These are phyloP conservation scores for Leptatherina wallacei DNA, from an alignment of 2,797 vertebrate genomes.

Conservation along the genomic window DNA sequence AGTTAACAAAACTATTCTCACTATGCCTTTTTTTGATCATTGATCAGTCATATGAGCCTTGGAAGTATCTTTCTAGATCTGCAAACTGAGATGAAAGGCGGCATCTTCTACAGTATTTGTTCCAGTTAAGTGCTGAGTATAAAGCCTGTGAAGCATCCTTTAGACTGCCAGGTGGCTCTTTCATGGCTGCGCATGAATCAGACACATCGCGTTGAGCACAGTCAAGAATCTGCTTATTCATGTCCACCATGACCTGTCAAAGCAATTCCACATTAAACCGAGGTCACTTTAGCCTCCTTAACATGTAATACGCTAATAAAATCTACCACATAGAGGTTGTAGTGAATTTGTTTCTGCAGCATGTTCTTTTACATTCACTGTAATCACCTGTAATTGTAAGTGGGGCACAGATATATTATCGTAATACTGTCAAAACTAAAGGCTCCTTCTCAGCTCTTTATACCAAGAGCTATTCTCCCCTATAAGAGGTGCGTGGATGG, in stretches of 20 bases:
- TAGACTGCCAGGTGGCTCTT: background rate
- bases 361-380: background rate
- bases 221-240: slow-evolving; percentile 23
- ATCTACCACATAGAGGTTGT: slow-evolving; percentile 1
- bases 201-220: slow-evolving; percentile 6
- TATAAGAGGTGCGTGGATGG: background rate
- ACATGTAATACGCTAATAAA: slow-evolving; percentile 16
- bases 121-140: background rate
- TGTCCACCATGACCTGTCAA: slow-evolving; percentile 27
- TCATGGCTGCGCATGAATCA: slow-evolving; percentile 11
- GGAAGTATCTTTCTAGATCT: background rate
- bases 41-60: background rate
- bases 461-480: slow-evolving; percentile 5
- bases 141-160: slow-evolving; percentile 6
- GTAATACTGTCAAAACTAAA: slow-evolving; percentile 21
- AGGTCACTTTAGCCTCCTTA: slow-evolving; percentile 17
- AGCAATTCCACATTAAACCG: slow-evolving; percentile 27
- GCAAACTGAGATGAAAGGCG: background rate
- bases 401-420: slow-evolving; percentile 19
- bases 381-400: slow-evolving; percentile 7
- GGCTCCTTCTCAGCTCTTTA: slow-evolving; percentile 21
- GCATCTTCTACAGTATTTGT: background rate
- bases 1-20: background rate
- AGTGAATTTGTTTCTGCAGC: background rate
- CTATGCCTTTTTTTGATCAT: background rate